phyloP scores from a whole-genome alignment of 2,888 invertebrate genomes.

The Metellina segmentata region DNA sequence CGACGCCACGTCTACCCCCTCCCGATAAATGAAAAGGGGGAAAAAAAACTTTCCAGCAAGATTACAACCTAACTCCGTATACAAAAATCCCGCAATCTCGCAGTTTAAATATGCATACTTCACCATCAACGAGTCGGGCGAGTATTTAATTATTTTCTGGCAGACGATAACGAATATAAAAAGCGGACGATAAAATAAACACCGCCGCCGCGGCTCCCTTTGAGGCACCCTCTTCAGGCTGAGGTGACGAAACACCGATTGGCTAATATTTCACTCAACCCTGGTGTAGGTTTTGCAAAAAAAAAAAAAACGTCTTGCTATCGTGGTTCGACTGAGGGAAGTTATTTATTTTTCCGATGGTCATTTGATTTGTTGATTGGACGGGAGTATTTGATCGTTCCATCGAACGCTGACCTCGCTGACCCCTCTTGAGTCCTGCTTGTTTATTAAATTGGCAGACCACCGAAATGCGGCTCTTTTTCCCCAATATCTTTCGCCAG shows the following conservation, averaged over 20 bases:
- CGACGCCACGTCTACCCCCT: constrained; percentile 1
- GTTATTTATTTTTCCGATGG: neutral
- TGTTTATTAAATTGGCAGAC: constrained; percentile 33
- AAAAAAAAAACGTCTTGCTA: neutral
- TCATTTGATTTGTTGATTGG: neutral
- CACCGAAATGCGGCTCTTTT: too few species aligned
- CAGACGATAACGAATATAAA: constrained; percentile 1
- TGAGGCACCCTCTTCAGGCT: constrained; percentile 12
- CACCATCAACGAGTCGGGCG: neutral
- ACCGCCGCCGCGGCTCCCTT: constrained; percentile 12
- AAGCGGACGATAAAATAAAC: constrained; percentile 39
- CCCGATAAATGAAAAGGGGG: neutral
- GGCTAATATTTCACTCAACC: constrained; percentile 52
- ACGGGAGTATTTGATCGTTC: constrained; percentile 34
- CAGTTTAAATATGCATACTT: constrained; percentile 2
- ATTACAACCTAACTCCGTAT: too few species aligned
- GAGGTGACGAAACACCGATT: constrained; percentile 73
- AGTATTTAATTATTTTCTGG: constrained; percentile 3
- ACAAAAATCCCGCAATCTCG: neutral
- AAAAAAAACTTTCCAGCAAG: neutral
- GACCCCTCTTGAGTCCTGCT: constrained; percentile 7
- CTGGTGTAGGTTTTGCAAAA: constrained; percentile 54
- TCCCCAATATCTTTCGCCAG: neutral
- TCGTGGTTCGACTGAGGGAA: neutral
- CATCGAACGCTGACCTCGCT: constrained; percentile 37